These are phyloP conservation scores for Linnaemya vulpina DNA, from an alignment of 2,888 invertebrate species.

Conservation along the genomic window DNA sequence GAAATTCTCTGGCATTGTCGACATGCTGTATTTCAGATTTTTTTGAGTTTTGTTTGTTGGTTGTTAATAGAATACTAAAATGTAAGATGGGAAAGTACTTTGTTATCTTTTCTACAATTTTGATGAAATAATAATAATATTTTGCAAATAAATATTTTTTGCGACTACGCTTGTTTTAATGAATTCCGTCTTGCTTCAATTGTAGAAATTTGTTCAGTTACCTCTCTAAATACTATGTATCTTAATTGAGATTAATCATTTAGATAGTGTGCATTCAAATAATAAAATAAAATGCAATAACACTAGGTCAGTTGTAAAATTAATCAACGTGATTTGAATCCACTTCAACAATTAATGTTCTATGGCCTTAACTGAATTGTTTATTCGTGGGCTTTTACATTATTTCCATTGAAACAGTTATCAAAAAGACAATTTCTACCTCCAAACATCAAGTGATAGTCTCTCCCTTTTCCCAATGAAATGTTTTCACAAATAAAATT, in stretches of 20 bases:
- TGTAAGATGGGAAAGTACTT: not conserved
- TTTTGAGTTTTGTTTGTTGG: not conserved
- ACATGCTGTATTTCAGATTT: not conserved
- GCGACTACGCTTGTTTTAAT: not conserved
- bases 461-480: too few relatives aligned
- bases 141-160: conserved; percentile 5
- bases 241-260: not conserved
- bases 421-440: too few relatives aligned
- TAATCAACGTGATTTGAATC: too few relatives aligned
- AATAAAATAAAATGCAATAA: not conserved
- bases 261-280: not conserved
- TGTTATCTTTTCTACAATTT: conserved; percentile 4
- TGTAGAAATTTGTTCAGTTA: not conserved
- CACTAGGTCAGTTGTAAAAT: not conserved
- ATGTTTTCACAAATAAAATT: too few relatives aligned
- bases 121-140: not conserved
- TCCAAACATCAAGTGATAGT: too few relatives aligned
- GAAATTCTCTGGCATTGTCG: not conserved
- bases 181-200: not conserved
- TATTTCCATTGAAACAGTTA: too few relatives aligned
- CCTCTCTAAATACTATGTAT: not conserved
- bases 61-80: not conserved
- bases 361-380: too few relatives aligned
- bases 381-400: too few relatives aligned
- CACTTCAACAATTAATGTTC: too few relatives aligned